Conservation (phyloP, 1,140 invertebrate genomes). For the Panagrolaimus sp. region DNA sequence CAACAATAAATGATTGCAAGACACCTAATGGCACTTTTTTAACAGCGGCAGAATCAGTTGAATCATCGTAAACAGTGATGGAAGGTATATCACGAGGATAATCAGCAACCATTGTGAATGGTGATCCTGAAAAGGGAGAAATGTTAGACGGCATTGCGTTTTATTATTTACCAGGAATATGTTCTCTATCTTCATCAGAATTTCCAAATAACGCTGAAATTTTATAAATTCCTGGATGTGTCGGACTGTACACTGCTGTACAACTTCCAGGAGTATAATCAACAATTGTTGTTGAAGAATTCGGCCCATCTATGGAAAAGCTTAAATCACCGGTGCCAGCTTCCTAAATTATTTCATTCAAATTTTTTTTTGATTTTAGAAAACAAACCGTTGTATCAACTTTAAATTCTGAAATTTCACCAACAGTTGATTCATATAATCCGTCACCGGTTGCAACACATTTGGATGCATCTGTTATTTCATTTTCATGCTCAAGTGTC, state of each 20-base stretch:
- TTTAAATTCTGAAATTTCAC: slow-evolving; percentile 4
- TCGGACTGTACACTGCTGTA: not conserved
- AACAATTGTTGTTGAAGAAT: not conserved
- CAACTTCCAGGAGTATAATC: slow-evolving; percentile 11
- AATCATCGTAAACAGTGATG: not conserved
- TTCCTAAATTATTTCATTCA: not conserved
- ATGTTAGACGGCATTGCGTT: not conserved
- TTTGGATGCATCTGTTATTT: not conserved
- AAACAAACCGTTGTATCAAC: slow-evolving; percentile 9
- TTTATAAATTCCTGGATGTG: not conserved
- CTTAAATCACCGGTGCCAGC: not conserved
- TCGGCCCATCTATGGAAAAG: not conserved
- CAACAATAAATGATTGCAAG: not conserved
- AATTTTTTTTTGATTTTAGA: not conserved
- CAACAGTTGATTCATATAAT: not conserved
- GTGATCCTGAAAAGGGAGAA: not conserved
- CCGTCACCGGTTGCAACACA: slow-evolving; percentile 4
- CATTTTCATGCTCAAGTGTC: no score
- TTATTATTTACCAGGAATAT: slow-evolving; percentile 4
- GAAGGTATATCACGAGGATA: not conserved
- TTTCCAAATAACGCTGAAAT: not conserved
- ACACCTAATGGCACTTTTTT: not conserved
- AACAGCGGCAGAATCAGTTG: not conserved
- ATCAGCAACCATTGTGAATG: slow-evolving; percentile 2
- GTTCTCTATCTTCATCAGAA: not conserved